phyloP scores from a whole-genome alignment of 2,113 vertebrate species.

The Phyllostomus discolor region DNA sequence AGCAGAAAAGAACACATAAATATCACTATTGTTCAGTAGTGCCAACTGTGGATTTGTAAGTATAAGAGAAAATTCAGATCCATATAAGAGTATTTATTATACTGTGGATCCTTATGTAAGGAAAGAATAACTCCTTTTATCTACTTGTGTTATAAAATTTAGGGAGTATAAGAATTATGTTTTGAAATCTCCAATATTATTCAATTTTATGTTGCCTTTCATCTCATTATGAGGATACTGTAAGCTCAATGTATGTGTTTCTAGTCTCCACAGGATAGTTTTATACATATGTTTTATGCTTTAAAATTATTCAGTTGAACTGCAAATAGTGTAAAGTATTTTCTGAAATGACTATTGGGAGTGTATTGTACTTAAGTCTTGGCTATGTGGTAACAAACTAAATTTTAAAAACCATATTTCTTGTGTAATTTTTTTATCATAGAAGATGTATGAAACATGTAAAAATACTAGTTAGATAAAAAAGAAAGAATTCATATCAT shows the following conservation, averaged over 20 bases:
- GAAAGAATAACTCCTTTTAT: constrained; percentile 28
- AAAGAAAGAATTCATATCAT: neutral
- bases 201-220: constrained; percentile 42
- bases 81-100: constrained; percentile 29
- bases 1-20: neutral
- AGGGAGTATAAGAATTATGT: constrained; percentile 21
- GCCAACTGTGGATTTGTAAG: constrained; percentile 13
- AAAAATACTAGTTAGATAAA: neutral
- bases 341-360: constrained; percentile 16
- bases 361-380: neutral
- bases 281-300: neutral
- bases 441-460: neutral
- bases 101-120: neutral
- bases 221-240: neutral
- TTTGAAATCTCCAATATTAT: constrained; percentile 42
- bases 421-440: neutral
- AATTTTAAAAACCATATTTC: neutral
- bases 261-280: neutral
- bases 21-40: neutral
- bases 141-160: constrained; percentile 43
- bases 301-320: constrained; percentile 1
- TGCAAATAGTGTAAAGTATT: neutral
- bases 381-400: neutral
- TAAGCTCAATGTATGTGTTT: constrained; percentile 27
- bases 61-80: constrained; percentile 2